Evolutionary conservation across 1,140 invertebrate species (phyloP), one percentile per base, ranked within the genome.

Genomic region (Potamilus streckersoni): DNA sequence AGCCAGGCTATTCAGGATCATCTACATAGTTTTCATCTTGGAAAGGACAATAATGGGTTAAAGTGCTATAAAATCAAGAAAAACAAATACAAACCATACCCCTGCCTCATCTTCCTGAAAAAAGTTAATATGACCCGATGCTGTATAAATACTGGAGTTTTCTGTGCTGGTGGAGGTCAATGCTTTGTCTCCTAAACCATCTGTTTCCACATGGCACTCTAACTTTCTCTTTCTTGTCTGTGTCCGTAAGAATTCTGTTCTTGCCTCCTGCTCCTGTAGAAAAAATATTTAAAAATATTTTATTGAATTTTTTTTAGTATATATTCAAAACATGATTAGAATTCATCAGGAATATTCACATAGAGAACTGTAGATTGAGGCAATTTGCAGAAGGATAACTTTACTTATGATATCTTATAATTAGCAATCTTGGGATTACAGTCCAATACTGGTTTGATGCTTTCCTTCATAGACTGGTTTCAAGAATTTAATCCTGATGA

Each of bases 61-160:
- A 38, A 38, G 38, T 38, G 38, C 38, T 8, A 38, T 38, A 38
- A 38, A 38, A 38, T 38, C 38, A 38, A 38, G n/a, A 67, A 14
- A 73, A 20, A 38, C 58, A 49, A 20, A 19, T 27, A 15, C 17
- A 19, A 61, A 20, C 69, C 73, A 67, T 82, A 85, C 90, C 77
- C 90, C 95, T 79, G 93, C 91, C 90, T 97, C 96, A 67, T 97
- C 88, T 69, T 97, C 95, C 82, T 93, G 90, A 91, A 99, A 99
- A 79, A 99, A 95, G 90, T 99, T 98, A 1, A 98, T 92, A 91
- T 97, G 95, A 19, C 85, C 83, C 63, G 73, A 71, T 19, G 69
- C 38, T 20, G 74, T 74, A 55, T 80, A 79, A 16, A 80, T 79
- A 62, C 78, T 75, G 12, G 65, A 17, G 14, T 62, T 23, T 27